phyloP scores from a whole-genome alignment of 1,140 invertebrate genomes.

The Drosophila kikkawai region DNA sequence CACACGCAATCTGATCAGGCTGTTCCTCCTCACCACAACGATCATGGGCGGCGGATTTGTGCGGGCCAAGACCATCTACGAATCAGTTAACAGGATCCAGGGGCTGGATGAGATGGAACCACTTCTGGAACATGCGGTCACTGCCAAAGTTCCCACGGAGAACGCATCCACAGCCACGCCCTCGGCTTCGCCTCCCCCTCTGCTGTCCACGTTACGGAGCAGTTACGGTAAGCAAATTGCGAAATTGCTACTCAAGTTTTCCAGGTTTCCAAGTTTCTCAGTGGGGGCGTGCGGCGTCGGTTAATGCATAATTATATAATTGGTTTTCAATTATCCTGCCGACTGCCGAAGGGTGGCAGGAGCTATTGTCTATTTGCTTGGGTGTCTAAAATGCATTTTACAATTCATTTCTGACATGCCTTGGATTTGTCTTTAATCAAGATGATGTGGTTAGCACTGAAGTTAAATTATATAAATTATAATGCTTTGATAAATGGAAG shows the following conservation, averaged over 20 bases:
- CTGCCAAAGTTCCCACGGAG: constrained; percentile 15
- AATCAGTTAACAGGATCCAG: constrained; percentile 34
- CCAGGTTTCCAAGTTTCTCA: not conserved
- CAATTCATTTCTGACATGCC: not conserved
- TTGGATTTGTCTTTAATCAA: not conserved
- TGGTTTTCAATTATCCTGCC: constrained; percentile 44
- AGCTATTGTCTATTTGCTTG: not conserved
- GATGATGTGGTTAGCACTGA: not conserved
- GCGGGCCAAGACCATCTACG: constrained; percentile 43
- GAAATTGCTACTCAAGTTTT: constrained; percentile 25
- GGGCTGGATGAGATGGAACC: constrained; percentile 6
- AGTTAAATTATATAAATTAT: too few relatives aligned
- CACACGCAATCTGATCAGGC: constrained; percentile 60
- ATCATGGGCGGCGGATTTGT: constrained; percentile 53
- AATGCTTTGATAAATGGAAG: not conserved
- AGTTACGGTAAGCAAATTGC: constrained; percentile 48
- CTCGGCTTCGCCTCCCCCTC: not conserved
- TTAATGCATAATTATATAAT: constrained; percentile 51
- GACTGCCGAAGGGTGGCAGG: not conserved
- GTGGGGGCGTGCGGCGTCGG: not conserved
- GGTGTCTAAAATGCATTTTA: constrained; percentile 2
- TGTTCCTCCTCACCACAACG: constrained; percentile 65
- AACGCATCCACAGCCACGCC: constrained; percentile 20
- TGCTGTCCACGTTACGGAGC: constrained; percentile 17
- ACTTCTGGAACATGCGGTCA: constrained; percentile 4